Conservation (phyloP, 2,888 invertebrate genomes). For the Aproaerema taeniolella region DNA sequence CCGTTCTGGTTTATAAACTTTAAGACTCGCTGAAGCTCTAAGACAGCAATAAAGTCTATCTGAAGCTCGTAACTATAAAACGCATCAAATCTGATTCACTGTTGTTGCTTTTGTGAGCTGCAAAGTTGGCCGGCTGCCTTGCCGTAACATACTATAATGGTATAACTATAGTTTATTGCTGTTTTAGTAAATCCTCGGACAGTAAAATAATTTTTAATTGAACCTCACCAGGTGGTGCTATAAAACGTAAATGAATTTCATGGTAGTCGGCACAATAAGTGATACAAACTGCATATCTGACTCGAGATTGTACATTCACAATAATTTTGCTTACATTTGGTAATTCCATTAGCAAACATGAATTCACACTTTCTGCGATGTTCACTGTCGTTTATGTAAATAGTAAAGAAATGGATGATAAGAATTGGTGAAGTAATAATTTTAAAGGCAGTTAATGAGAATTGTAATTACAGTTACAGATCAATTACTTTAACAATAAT, state of each 20-base stretch:
- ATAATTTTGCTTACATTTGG: too few relatives aligned
- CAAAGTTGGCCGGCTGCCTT: slow-evolving; percentile 42
- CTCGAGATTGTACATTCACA: too few relatives aligned
- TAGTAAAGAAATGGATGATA: neutral
- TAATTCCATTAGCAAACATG: neutral
- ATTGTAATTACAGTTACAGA: too few relatives aligned
- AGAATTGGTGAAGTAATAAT: neutral
- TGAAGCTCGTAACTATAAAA: slow-evolving; percentile 56
- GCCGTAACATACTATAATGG: slow-evolving; percentile 31
- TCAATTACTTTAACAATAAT: too few relatives aligned
- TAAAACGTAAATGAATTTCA: slow-evolving; percentile 29
- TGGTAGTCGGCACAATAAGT: slow-evolving; percentile 1
- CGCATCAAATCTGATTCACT: slow-evolving; percentile 57
- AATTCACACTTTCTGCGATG: neutral
- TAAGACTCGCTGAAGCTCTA: slow-evolving; percentile 36
- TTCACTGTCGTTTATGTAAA: neutral
- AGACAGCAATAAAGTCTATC: slow-evolving; percentile 51
- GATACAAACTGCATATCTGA: neutral
- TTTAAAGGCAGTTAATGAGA: too few relatives aligned
- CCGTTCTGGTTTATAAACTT: slow-evolving; percentile 36
- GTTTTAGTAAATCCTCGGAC: slow-evolving; percentile 52
- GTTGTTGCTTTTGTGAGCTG: slow-evolving; percentile 49
- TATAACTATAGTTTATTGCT: slow-evolving; percentile 53
- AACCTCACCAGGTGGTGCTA: slow-evolving; percentile 54
- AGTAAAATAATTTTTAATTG: slow-evolving; percentile 63